Evolutionary conservation across 1,140 invertebrate species (phyloP).

Genomic region (Camponotus floridanus): DNA sequence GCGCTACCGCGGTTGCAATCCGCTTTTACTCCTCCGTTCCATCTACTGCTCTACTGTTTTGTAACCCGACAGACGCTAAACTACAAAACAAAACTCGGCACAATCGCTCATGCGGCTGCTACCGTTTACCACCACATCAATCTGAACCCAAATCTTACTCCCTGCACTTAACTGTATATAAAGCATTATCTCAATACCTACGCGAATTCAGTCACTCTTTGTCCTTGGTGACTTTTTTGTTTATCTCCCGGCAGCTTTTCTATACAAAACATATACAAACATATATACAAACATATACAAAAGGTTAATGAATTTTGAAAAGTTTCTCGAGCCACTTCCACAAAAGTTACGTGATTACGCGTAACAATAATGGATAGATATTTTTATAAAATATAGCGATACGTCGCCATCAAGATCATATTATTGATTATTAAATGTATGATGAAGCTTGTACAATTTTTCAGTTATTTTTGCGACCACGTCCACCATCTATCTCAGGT

Average conservation of each 20-base stretch:
- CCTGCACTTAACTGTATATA: neutral
- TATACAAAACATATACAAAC: too few relatives aligned
- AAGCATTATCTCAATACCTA: conserved; percentile 1
- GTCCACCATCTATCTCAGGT: conserved; percentile 12
- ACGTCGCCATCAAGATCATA: conserved; percentile 29
- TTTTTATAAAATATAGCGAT: conserved; percentile 30
- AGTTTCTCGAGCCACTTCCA: neutral
- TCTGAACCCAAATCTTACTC: conserved; percentile 49
- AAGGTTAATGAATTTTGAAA: conserved; percentile 31
- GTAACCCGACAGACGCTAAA: conserved; percentile 43
- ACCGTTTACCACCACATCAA: conserved; percentile 40
- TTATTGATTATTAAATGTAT: conserved; percentile 14
- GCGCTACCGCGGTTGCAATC: conserved; percentile 23
- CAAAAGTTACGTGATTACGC: conserved; percentile 5
- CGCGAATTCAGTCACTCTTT: neutral
- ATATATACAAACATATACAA: neutral
- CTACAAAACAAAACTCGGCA: conserved; percentile 50
- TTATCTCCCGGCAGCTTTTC: conserved; percentile 7
- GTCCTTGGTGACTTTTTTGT: neutral
- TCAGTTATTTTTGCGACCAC: too few relatives aligned
- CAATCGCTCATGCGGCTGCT: conserved; percentile 52
- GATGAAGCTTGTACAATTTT: neutral
- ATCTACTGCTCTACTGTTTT: conserved; percentile 32
- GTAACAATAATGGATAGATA: neutral
- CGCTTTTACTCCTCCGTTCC: conserved; percentile 45